Evolutionary conservation across 2,113 vertebrate species (phyloP).

Genomic region (Haliaeetus leucogaster): DNA sequence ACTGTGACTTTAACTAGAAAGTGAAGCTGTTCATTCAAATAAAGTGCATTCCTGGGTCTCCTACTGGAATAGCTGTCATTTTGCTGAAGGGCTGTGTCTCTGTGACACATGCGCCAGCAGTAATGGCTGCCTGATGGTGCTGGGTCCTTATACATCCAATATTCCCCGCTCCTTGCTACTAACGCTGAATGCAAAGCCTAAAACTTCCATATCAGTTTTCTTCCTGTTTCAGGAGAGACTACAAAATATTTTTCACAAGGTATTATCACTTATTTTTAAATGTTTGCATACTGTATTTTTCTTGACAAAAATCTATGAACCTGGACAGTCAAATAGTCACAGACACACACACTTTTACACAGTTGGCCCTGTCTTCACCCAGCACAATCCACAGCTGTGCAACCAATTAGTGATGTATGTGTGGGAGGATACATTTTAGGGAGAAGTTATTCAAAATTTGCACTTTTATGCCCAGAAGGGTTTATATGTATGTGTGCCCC

Average conservation of each 20-base stretch:
- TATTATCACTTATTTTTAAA: neutral
- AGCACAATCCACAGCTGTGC: neutral
- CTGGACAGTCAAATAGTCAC: neutral
- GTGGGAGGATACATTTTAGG: neutral
- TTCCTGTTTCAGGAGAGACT: neutral
- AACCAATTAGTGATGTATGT: neutral
- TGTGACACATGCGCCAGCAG: neutral
- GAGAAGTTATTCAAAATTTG: neutral
- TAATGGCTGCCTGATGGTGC: neutral
- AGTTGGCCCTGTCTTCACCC: neutral
- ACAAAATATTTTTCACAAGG: neutral
- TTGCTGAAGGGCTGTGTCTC: neutral
- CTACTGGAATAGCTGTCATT: slow-evolving; percentile 50
- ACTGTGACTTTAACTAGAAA: slow-evolving; percentile 63
- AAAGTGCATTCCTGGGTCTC: slow-evolving; percentile 39
- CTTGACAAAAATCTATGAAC: neutral
- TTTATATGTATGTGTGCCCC: neutral
- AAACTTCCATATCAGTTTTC: neutral
- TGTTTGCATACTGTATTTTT: neutral
- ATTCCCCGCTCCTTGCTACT: neutral
- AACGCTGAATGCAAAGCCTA: neutral
- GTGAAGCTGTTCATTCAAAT: slow-evolving; percentile 35
- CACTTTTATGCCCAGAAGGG: neutral
- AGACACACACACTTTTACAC: neutral
- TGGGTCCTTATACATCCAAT: neutral